phyloP scores from a whole-genome alignment of 2,888 invertebrate genomes.

The Tillus elongatus region DNA sequence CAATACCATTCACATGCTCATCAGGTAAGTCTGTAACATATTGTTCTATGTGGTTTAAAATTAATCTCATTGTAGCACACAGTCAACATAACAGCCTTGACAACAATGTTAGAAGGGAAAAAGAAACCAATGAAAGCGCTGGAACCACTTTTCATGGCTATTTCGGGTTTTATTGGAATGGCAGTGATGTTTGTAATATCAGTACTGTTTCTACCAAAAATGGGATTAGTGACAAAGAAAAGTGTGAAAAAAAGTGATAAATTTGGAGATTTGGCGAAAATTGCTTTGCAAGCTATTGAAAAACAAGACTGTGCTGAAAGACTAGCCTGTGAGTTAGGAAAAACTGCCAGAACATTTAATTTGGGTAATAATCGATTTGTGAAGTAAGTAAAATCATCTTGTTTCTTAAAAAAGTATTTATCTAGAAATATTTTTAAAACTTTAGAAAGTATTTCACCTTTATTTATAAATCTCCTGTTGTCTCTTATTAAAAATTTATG shows the following conservation, averaged over 20 bases:
- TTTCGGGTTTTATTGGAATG: constrained; percentile 50
- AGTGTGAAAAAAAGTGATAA: constrained; percentile 31
- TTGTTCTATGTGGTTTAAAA: constrained; percentile 9
- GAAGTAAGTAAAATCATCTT: constrained; percentile 36
- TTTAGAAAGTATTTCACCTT: no score
- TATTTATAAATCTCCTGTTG: no score
- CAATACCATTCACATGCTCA: constrained; percentile 34
- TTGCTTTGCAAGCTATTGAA: constrained; percentile 41
- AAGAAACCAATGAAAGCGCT: constrained; percentile 38
- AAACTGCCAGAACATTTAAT: constrained; percentile 37
- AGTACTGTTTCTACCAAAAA: constrained; percentile 44
- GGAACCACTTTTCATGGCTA: constrained; percentile 49
- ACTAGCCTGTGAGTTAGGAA: constrained; percentile 42
- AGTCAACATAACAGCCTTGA: constrained; percentile 32
- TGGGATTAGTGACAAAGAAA: constrained; percentile 31
- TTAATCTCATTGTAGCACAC: constrained; percentile 34
- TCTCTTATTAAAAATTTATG: constrained; percentile 10
- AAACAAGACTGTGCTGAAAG: constrained; percentile 43
- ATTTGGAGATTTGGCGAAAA: constrained; percentile 36
- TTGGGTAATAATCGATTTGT: constrained; percentile 37
- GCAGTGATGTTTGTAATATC: constrained; percentile 47
- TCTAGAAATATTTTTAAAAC: no score
- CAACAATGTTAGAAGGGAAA: constrained; percentile 26
- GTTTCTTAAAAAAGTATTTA: constrained; percentile 6
- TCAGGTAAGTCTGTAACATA: constrained; percentile 25